Percentiles rank a stretch among this genome's conserved stretches.
Conservation (phyloP, 2,797 vertebrate genomes). For the Synanceia verrucosa region DNA sequence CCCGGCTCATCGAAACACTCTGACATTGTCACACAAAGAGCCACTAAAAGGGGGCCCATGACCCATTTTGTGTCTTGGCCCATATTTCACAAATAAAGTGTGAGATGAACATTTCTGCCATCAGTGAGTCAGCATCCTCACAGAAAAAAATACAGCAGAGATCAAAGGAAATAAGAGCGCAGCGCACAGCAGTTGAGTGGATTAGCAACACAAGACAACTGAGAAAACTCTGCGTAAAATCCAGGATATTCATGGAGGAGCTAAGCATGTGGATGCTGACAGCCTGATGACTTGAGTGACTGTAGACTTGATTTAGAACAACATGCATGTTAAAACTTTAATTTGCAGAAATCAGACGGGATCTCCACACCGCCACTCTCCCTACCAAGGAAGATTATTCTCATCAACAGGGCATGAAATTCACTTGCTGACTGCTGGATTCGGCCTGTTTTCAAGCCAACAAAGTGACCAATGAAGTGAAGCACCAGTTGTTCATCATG, state of each 20-base stretch:
- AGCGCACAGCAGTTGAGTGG: neutral
- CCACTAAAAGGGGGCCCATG: conserved; percentile 40
- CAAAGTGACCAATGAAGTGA: conserved; percentile 33
- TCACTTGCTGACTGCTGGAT: conserved; percentile 42
- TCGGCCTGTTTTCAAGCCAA: no score
- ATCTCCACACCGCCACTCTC: conserved; percentile 37
- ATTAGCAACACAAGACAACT: conserved; percentile 10
- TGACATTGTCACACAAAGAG: conserved; percentile 45
- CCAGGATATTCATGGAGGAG: conserved; percentile 9
- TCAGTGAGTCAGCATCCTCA: conserved; percentile 40
- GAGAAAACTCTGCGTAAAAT: conserved; percentile 8
- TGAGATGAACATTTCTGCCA: conserved; percentile 2
- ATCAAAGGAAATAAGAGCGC: neutral
- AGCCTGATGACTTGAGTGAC: conserved; percentile 22
- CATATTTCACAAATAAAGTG: conserved; percentile 38
- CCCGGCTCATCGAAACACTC: conserved; percentile 32
- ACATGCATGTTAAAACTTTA: conserved; percentile 36
- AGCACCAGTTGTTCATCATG: conserved; percentile 4
- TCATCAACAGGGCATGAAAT: conserved; percentile 57
- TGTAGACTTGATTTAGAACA: conserved; percentile 22
- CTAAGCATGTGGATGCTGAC: conserved; percentile 29
- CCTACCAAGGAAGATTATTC: conserved; percentile 49
- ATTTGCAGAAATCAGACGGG: conserved; percentile 56
- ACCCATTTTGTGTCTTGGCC: conserved; percentile 40
- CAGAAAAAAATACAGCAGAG: neutral